phyloP scores from a whole-genome alignment of 2,113 vertebrate genomes.

The Isurus oxyrinchus region DNA sequence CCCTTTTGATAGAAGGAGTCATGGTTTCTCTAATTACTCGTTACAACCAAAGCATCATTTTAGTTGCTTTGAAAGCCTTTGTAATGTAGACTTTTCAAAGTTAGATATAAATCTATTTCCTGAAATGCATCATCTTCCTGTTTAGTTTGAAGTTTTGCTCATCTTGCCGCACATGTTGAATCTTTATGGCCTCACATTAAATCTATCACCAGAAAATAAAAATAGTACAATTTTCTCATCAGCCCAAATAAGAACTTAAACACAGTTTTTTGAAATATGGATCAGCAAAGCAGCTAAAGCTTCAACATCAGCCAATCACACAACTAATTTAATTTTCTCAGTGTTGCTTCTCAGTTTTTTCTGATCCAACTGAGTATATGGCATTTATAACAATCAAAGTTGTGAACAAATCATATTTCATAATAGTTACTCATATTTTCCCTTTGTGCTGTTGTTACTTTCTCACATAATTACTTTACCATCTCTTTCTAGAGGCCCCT shows the following conservation, averaged over 20 bases:
- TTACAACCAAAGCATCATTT: not conserved
- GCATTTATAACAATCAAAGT: not conserved
- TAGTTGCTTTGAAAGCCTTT: not conserved
- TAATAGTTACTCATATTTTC: not conserved
- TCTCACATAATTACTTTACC: no score
- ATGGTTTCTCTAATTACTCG: not conserved
- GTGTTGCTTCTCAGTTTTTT: not conserved
- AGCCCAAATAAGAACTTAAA: not conserved
- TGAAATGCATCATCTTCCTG: not conserved
- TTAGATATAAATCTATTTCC: not conserved
- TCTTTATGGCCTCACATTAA: not conserved
- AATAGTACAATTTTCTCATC: not conserved
- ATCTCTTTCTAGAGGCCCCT: no score
- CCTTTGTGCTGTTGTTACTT: not conserved
- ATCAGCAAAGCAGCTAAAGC: not conserved
- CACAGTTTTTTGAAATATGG: not conserved
- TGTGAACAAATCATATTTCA: not conserved
- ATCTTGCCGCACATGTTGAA: not conserved
- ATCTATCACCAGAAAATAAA: not conserved
- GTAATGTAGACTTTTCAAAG: not conserved
- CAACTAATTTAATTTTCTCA: not conserved
- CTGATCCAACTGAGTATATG: not conserved
- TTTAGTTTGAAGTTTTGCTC: not conserved
- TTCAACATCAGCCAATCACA: not conserved
- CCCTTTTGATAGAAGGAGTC: not conserved